Base-by-base conservation (phyloP, 1,140 invertebrate species). In the Frieseomelitta varia region DNA sequence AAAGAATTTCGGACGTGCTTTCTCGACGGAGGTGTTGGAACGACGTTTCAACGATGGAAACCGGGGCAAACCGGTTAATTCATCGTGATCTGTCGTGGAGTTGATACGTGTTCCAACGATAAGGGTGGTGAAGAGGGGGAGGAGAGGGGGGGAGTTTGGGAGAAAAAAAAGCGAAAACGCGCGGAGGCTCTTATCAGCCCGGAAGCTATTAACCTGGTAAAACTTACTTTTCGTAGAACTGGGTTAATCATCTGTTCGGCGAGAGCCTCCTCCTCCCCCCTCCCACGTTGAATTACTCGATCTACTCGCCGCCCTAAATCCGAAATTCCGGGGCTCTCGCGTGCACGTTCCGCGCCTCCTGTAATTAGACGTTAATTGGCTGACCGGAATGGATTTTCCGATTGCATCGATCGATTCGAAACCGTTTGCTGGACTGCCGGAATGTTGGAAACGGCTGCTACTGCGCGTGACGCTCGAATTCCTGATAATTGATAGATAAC, bases 161-260 rank as follows among this genome's bases (percentile, higher is more conserved):
- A 12, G n/a, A 63, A 12, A 63, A 17, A 17, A 21, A 12, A n/a
- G n/a, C 14, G 61, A 17, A 67, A 65, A 21, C 4, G 27, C 30
- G 67, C 11, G 12, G 39, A 6, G 30, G 56, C 68, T 53, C 77
- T 80, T 68, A 80, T 84, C 83, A 79, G 83, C 68, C 83, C 58
- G 77, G 83, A 74, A 84, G 83, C 83, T 80, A 84, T 84, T 80
- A 84, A 84, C 83, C 83, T n/a, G 69, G 77, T 80, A 79, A 84
- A 84, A 84, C 77, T 84, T 74, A 67, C 68, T 80, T 84, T 73
- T 74, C 78, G 58, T 56, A 73, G 65, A 84, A 84, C 77, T 84
- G 78, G 83, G 83, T 84, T 84, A 84, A 84, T 84, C 83, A 80
- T 84, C 77, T 14, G 30, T 47, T 80, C 69, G 77, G 68, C 69